Evolutionary conservation across 2,888 invertebrate species (phyloP), one percentile per base, ranked within the genome.

Genomic region (Balanococcus diminutus): DNA sequence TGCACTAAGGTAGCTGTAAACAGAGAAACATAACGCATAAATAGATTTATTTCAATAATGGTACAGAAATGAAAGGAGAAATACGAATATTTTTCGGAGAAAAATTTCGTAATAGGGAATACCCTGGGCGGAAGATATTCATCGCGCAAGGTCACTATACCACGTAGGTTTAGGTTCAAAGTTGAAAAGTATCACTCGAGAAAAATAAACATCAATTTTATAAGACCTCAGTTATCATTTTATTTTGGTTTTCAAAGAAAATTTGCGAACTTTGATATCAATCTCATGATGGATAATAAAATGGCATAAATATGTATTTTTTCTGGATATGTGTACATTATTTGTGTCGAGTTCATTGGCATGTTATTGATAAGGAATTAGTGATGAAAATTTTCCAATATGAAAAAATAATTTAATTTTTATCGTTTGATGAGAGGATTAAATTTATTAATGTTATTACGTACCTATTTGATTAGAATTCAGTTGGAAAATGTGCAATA

Each of bases 1-100:
- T 96, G 96, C 92, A 96, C 95, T 89, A 93, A 91, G 88, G 95
- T 94, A 87, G 96, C 96, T 94, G 93, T 88, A 92, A 93, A 89
- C 91, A 89, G 90, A 90, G 89, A 89, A 87, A 84, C 87, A 88
- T 86, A 85, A 87, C 8, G n/a, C 46, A 46, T n/a, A 46, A 46
- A 46, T 46, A 46, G 46, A 46, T n/a, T 46, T n/a, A n/a, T 5
- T 46, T 46, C 46, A 46, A 46, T n/a, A n/a, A n/a, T 46, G 46
- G n/a, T 46, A 46, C n/a, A 16, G 46, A 46, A 46, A 46, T 46
- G 14, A n/a, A 16, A 14, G 46, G 2, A 46, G n/a, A n/a, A 14
- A 16, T 39, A 25, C 61, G 61, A 61, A 14, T 61, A 61, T 9
- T 25, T 61, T 25, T 61, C 61, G 5, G 1, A 9, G 61, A 61